These are phyloP conservation scores for Halictus ligatus DNA, from an alignment of 2,888 invertebrate species.

Conservation along the genomic window DNA sequence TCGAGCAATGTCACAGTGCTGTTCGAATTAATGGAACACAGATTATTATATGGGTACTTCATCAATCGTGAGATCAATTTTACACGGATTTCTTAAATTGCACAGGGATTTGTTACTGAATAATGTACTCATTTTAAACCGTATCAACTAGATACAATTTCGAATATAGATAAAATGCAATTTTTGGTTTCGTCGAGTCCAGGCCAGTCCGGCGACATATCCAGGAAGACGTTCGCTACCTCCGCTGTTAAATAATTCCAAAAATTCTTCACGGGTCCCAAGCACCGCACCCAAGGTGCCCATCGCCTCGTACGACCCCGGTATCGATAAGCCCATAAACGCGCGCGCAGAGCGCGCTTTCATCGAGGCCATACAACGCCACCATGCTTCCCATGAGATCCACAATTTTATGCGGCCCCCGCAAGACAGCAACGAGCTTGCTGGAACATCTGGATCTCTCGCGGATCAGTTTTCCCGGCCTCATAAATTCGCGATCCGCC, in stretches of 20 bases:
- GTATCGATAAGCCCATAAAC: conserved; percentile 2
- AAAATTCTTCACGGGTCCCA: not conserved
- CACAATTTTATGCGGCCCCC: not conserved
- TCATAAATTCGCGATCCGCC: not conserved
- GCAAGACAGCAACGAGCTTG: not conserved
- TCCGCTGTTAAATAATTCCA: not conserved
- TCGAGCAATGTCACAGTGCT: too few species aligned
- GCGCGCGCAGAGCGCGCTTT: not conserved
- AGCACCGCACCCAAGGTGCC: not conserved
- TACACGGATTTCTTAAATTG: not conserved
- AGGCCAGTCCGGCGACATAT: not conserved
- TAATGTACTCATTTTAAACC: not conserved
- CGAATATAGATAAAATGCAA: not conserved
- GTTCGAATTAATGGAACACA: too few species aligned
- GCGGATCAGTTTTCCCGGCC: not conserved
- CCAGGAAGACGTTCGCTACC: not conserved
- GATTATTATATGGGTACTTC: too few species aligned
- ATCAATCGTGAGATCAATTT: not conserved
- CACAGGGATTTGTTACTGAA: not conserved
- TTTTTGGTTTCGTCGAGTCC: not conserved
- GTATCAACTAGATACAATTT: not conserved
- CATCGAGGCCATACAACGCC: not conserved
- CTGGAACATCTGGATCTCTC: not conserved
- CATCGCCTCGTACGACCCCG: not conserved
- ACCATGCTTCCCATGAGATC: not conserved